Evolutionary conservation across 2,888 invertebrate genomes (phyloP), one percentile per base, ranked within the genome.

Genomic region (Platynereis dumerilii): DNA sequence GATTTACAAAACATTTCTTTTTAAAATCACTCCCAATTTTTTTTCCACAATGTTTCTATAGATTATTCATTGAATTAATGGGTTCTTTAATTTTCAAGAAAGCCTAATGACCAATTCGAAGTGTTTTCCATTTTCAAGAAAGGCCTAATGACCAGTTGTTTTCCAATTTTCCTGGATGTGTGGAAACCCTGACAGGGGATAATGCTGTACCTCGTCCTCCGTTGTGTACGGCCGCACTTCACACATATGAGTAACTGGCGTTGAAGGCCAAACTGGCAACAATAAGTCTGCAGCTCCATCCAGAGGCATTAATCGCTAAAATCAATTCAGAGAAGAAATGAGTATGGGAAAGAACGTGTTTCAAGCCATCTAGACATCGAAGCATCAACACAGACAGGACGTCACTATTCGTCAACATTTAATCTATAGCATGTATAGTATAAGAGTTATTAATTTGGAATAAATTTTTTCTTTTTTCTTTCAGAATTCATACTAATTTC

Each of bases 251-350:
- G 39, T 45, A 15, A 27, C 22, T 0, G 65, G 53, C 5, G 45
- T 39, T 24, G 15, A 22, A 12, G 65, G 65, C 22, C 29, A 28
- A 2, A 52, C 22, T 17, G 52, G 58, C 34, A 60, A 45, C 27
- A 60, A 27, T 34, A 65, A 52, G 42, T 65, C 65, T 17, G 65
- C 29, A n/a, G 44, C 44, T 44, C 53, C 29, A 26, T 65, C 65
- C 28, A 65, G 53, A 2, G 65, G 65, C 27, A 65, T 34, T 59
- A 65, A 48, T 22, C 59, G 48, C 65, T 61, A 34, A 39, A 28
- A 54, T 42, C 10, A 42, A 10, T n/a, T 48, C 22, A 48, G 3
- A 48, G n/a, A n/a, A n/a, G n/a, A 48, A 20, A 22, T 48, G 48
- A 22, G 22, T 22, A 48, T 12, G 5, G 48, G 22, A 5, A 48